Evolutionary conservation across 2,888 invertebrate genomes (phyloP), one percentile per base, ranked within the genome.

Genomic region (Polymixis lichenea): DNA sequence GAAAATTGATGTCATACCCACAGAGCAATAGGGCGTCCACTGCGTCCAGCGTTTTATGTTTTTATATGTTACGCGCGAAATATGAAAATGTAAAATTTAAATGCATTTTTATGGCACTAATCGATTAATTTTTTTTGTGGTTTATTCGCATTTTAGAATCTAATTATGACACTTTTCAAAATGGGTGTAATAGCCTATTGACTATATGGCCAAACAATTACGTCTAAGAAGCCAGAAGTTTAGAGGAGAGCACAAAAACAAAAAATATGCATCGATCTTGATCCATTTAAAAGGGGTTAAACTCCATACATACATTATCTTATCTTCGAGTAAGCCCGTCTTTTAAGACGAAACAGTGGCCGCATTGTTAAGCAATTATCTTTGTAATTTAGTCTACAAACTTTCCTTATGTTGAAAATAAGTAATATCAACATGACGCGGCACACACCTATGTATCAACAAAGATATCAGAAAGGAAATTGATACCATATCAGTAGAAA

Each of bases 401-500:
- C 5, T 64, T 56, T 43, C n/a, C 22, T 9, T 38, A 17, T 7
- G 17, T n/a, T 43, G 4, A 25, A 73, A 80, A 32, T 28, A 25
- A 15, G 13, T 79, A 72, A 15, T n/a, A 55, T 61, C 32, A 46
- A n/a, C 46, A 62, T 46, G 62, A 77, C n/a, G 51, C 61, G 51
- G 0, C 51, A 66, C 15, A 55, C 5, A 43, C 5, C 11, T 46
- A 46, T 28, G 17, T 69, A 38, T 51, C 22, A 62, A 65, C 46
- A 77, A 58, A 75, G 65, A 74, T 74, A 80, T 61, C 56, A 67
- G 25, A 56, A 71, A 77, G 75, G 70, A 68, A 64, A 83, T 67
- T 77, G 69, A 81, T 74, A 77, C 13, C 64, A 55, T 73, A 80
- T 72, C 82, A 64, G 46, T 65, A 58, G 32, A 56, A 71, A 62